Evolutionary conservation across 2,113 vertebrate genomes (phyloP).

Genomic region (Phocoena sinus): DNA sequence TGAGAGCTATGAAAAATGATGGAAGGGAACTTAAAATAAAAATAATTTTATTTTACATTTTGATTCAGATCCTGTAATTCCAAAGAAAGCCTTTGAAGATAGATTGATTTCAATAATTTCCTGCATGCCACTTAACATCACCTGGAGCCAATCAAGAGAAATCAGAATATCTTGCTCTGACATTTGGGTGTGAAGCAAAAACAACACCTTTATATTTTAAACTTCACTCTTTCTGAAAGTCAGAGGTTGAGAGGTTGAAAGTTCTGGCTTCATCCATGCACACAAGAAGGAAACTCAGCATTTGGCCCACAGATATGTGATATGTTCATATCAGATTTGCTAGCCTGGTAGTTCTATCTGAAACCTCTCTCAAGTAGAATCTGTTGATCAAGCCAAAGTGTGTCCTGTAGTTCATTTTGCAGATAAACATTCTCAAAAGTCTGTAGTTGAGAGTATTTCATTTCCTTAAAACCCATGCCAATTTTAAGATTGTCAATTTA

Average conservation of each 20-base stretch:
- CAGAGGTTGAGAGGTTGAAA: constrained; percentile 47
- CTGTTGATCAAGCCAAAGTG: constrained; percentile 6
- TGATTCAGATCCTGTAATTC: constrained; percentile 41
- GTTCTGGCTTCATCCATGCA: neutral
- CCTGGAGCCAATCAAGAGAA: constrained; percentile 65
- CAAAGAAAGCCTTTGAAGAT: constrained; percentile 32
- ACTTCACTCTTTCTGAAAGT: constrained; percentile 49
- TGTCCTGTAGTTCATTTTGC: neutral
- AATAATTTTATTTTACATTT: neutral
- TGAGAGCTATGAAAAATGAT: constrained; percentile 16
- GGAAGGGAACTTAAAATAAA: neutral
- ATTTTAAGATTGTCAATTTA: constrained; percentile 58
- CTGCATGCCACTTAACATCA: constrained; percentile 48
- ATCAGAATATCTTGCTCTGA: constrained; percentile 52
- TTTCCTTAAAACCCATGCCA: constrained; percentile 57
- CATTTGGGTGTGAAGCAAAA: constrained; percentile 60
- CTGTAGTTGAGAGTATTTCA: constrained; percentile 5
- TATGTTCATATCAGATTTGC: neutral
- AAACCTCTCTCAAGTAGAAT: neutral
- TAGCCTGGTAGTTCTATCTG: neutral
- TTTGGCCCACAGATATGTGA: neutral
- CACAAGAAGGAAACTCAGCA: neutral
- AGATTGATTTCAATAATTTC: constrained; percentile 66
- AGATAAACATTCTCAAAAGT: constrained; percentile 47
- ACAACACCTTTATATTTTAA: constrained; percentile 68